Evolutionary conservation across 1,140 invertebrate genomes (phyloP).

Genomic region (Drosophila kohkoa): DNA sequence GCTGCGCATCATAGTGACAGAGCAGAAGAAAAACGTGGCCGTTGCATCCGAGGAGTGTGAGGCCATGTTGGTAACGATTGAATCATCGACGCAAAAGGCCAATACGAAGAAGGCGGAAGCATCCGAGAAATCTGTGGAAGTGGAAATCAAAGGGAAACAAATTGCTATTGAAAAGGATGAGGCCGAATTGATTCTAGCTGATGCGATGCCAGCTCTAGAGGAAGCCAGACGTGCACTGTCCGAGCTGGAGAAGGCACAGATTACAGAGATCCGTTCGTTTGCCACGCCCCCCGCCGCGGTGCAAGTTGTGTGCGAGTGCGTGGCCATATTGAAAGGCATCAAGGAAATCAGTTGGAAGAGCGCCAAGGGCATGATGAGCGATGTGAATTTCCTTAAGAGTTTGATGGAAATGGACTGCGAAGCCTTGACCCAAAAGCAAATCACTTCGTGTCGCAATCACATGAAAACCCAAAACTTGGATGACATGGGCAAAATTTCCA

Average conservation of each 20-base stretch:
- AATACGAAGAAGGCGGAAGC: conserved; percentile 91
- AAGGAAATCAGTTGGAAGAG: conserved; percentile 96
- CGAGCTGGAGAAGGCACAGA: conserved; percentile 94
- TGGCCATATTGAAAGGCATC: conserved; percentile 92
- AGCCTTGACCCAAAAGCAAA: conserved; percentile 90
- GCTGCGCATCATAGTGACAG: conserved; percentile 75
- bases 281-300: conserved; percentile 95
- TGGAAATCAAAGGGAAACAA: conserved; percentile 91
- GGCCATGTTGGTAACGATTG: conserved; percentile 79
- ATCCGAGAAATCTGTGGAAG: conserved; percentile 91
- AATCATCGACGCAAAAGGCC: conserved; percentile 88
- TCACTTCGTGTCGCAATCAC: conserved; percentile 89
- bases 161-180: conserved; percentile 93
- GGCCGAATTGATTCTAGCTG: conserved; percentile 91
- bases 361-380: conserved; percentile 95
- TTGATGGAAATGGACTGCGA: conserved; percentile 95
- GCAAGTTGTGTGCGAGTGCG: conserved; percentile 94
- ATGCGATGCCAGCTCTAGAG: conserved; percentile 92
- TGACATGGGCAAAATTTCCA: conserved; percentile 91
- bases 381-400: conserved; percentile 92
- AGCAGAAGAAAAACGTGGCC: conserved; percentile 82
- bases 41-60: conserved; percentile 78
- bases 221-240: conserved; percentile 91
- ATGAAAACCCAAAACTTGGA: conserved; percentile 90
- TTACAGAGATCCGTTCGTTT: conserved; percentile 94